Evolutionary conservation across 2,797 vertebrate genomes (phyloP), one percentile per base, ranked within the genome.

Genomic region (Takifugu ocellatus): DNA sequence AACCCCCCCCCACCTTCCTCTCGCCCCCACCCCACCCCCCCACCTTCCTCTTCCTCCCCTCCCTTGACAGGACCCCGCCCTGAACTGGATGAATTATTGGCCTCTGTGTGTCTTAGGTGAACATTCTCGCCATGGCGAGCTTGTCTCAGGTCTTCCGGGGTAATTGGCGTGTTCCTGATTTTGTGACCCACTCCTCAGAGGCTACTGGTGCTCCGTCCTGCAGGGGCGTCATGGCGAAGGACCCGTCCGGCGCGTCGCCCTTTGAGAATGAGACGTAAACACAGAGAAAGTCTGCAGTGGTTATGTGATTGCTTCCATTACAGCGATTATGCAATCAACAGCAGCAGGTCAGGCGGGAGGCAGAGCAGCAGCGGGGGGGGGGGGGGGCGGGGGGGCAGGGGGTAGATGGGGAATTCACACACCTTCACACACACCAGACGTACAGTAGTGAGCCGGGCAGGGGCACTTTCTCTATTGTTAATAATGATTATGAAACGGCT

Each of bases 401-500:
- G 50, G 56, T 51, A 52, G 59, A 55, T 29, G 53, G 58, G 54
- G 16, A 68, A 62, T 12, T 11, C 49, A 59, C 51, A 64, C 61
- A 61, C 51, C 68, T 26, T 58, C 4, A 61, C 27, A 59, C 31
- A 74, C 15, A 52, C 11, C 54, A 25, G 25, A 73, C 51, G 52
- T 47, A 51, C 60, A 74, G 61, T 70, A 62, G 49, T 66, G 66
- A 53, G 49, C 63, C 72, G 73, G 62, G 60, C 68, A 50, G 67
- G 61, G 72, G 72, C 82, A 74, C 74, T 73, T 73, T 85, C 81
- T 83, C 66, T 77, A 77, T 80, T 84, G 82, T 86, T 88, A 88
- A 84, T 88, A 86, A 81, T 85, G 84, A 88, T 88, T 84, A 84
- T 82, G 71, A 88, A 82, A 79, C 51, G 62, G 69, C 81, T 81